Base-by-base conservation (phyloP, 2,888 invertebrate genomes). In the Pseudococcus viburni region DNA sequence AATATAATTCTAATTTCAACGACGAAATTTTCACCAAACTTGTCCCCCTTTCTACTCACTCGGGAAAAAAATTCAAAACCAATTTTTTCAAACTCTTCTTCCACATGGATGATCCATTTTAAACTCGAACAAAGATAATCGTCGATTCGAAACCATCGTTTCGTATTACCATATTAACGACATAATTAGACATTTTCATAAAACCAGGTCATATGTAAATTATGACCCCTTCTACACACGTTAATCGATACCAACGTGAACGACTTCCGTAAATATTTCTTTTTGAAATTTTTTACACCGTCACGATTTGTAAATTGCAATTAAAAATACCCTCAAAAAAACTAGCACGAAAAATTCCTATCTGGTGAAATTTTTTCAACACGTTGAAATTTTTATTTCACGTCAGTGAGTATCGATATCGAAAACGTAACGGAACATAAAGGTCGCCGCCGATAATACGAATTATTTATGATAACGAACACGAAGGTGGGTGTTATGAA, bases 401-500 rank as follows among this genome's bases (percentile, higher is more conserved):
- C 19, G 64, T 22, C 11, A 0, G 19, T 22, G 64, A 15, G 48
- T 59, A 59, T 59, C 59, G 59, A n/a, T 59, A 15, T 22, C 22
- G 22, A 64, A 64, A 22, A 22, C 64, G 64, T n/a, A 59, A 51
- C 15, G 51, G 4, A 48, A 12, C 4, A 6, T 64, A 64, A 64
- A 64, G 64, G 64, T 64, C 22, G 64, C n/a, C 5, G 55, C 22
- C 22, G 64, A 64, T 64, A 64, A 64, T 22, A 19, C 64, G 64
- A 64, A 64, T 22, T 9, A 64, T 33, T 1, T 33, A 33, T 64
- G 64, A 64, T 64, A 64, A 64, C 19, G 19, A 64, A 64, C 64
- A 64, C 12, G 64, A 64, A 64, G 64, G 64, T 22, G 22, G 64
- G 64, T 64, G 64, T 64, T 64, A 64, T 22, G 64, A 64, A 64